Percentiles rank a stretch among this genome's conserved stretches.
Conservation (phyloP, 2,888 invertebrate species). For the Helicoverpa assulta region DNA sequence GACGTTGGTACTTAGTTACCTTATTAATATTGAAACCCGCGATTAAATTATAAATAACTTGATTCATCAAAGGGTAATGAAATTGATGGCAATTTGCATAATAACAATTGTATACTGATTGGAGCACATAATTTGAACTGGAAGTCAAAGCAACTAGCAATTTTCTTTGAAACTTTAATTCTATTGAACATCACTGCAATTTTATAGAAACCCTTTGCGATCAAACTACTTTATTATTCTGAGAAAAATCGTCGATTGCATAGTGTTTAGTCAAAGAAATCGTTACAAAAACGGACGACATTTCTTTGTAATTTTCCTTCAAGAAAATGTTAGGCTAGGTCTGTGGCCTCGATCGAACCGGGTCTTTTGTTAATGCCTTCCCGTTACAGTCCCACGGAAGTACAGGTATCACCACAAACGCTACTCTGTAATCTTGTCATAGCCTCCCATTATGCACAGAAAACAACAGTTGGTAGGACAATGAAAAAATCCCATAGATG, state of each 20-base stretch:
- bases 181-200: constrained; percentile 53
- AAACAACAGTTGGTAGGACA: constrained; percentile 80
- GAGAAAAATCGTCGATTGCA: constrained; percentile 31
- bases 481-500: constrained; percentile 81
- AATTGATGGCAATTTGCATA: constrained; percentile 17
- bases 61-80: constrained; percentile 7
- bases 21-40: not conserved
- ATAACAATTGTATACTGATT: constrained; percentile 16
- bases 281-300: constrained; percentile 63
- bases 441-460: constrained; percentile 82
- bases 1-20: no score
- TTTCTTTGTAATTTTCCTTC: constrained; percentile 78
- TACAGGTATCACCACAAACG: constrained; percentile 78
- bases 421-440: constrained; percentile 80
- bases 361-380: constrained; percentile 81
- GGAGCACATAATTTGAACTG: constrained; percentile 20
- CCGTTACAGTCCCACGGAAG: constrained; percentile 83
- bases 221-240: constrained; percentile 41
- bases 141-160: constrained; percentile 52
- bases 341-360: constrained; percentile 69
- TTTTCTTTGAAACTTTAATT: constrained; percentile 54
- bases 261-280: constrained; percentile 45
- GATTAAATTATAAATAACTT: not conserved
- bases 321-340: constrained; percentile 73
- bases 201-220: constrained; percentile 32